Evolutionary conservation across 2,888 invertebrate genomes (phyloP).

Genomic region (Leptopilina myrica): DNA sequence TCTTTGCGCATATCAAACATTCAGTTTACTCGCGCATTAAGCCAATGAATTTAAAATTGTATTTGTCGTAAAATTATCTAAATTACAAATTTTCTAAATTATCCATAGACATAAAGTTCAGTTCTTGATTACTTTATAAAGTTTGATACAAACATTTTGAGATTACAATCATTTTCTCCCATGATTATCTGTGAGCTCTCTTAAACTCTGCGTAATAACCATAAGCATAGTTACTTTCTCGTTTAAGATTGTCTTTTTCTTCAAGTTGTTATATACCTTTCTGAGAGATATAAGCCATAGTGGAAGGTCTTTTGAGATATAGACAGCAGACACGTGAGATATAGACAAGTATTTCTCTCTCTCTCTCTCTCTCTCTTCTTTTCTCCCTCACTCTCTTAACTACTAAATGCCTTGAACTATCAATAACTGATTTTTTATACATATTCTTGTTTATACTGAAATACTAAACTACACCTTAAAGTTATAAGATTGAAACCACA

Average conservation of each 20-base stretch:
- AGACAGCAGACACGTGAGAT: conserved; percentile 13
- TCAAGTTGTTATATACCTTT: conserved; percentile 5
- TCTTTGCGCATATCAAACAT: neutral
- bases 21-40: no score
- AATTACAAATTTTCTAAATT: conserved; percentile 14
- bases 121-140: conserved; percentile 33
- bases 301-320: conserved; percentile 17
- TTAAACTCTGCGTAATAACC: conserved; percentile 27
- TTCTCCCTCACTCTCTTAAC: neutral
- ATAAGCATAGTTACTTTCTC: conserved; percentile 35
- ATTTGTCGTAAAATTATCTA: conserved; percentile 4
- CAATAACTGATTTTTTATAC: conserved; percentile 32
- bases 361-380: no score
- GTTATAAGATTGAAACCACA: conserved; percentile 30
- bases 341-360: conserved; percentile 16
- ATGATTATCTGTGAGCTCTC: conserved; percentile 30
- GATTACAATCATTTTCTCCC: conserved; percentile 34
- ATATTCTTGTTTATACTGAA: conserved; percentile 32
- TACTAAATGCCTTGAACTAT: conserved; percentile 28
- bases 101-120: conserved; percentile 20
- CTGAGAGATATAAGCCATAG: neutral
- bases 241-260: conserved; percentile 30
- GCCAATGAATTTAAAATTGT: neutral
- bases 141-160: conserved; percentile 12
- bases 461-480: conserved; percentile 31